Percentiles rank a stretch among this genome's conserved stretches.
These are phyloP conservation scores for Phaethon lepturus DNA, from an alignment of 2,113 vertebrate species.

Conservation along the genomic window DNA sequence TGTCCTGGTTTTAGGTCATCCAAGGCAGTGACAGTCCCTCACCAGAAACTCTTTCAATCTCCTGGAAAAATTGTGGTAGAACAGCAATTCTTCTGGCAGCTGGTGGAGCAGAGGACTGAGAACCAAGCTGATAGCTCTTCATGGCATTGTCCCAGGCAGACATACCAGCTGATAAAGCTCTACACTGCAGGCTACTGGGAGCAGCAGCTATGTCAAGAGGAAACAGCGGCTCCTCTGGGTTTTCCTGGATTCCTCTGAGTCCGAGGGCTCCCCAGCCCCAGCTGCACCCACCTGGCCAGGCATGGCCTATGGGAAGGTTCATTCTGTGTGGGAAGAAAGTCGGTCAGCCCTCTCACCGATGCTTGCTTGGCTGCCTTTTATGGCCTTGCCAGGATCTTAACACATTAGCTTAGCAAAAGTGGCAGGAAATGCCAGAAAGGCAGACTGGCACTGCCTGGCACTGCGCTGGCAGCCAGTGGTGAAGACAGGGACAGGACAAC, in stretches of 20 bases:
- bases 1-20: background rate
- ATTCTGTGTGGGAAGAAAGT: background rate
- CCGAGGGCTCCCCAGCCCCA: background rate
- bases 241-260: background rate
- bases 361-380: background rate
- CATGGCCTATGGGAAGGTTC: background rate
- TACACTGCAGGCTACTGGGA: background rate
- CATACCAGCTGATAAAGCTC: background rate
- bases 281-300: background rate
- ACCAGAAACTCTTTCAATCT: background rate
- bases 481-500: background rate
- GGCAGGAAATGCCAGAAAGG: background rate
- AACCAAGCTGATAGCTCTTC: background rate
- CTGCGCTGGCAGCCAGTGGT: background rate
- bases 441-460: rapidly evolving
- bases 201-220: background rate
- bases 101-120: background rate
- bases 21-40: background rate
- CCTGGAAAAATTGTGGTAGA: background rate
- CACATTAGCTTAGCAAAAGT: background rate
- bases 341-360: background rate
- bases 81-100: background rate
- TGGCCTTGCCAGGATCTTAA: rapidly evolving
- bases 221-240: background rate
- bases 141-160: background rate